phyloP scores from a whole-genome alignment of 2,797 vertebrate species.

The Tenualosa thibaudeaui region DNA sequence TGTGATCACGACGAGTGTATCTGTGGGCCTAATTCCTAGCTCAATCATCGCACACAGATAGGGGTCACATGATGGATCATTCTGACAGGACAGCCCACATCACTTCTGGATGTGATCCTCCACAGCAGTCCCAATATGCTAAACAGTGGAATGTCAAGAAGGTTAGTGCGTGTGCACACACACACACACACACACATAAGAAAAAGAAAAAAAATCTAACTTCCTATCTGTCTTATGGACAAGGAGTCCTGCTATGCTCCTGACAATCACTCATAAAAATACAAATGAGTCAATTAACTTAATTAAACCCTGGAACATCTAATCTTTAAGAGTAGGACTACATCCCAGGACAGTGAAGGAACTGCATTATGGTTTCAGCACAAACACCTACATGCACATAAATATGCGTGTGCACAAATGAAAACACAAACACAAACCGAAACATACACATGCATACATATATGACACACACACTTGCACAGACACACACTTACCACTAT shows the following conservation, averaged over 20 bases:
- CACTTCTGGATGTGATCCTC: slow-evolving; percentile 65
- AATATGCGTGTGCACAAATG: slow-evolving; percentile 4
- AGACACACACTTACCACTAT: slow-evolving; percentile 47
- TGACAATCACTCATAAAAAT: slow-evolving; percentile 86
- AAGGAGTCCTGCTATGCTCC: slow-evolving; percentile 82
- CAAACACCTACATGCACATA: neutral
- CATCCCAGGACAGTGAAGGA: slow-evolving; percentile 36
- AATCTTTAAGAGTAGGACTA: slow-evolving; percentile 68
- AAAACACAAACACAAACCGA: neutral
- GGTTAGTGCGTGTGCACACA: slow-evolving; percentile 77
- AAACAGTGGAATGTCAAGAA: slow-evolving; percentile 70
- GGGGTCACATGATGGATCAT: slow-evolving; percentile 73
- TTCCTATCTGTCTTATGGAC: slow-evolving; percentile 75
- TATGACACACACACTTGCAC: neutral
- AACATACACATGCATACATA: neutral
- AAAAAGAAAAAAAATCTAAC: slow-evolving; percentile 46
- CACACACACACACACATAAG: neutral
- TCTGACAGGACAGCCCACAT: slow-evolving; percentile 64
- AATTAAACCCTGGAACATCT: slow-evolving; percentile 85
- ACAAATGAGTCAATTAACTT: slow-evolving; percentile 90
- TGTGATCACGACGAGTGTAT: slow-evolving; percentile 65
- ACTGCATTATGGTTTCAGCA: slow-evolving; percentile 29
- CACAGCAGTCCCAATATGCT: slow-evolving; percentile 74
- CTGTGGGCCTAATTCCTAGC: slow-evolving; percentile 67
- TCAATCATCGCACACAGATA: slow-evolving; percentile 66